Evolutionary conservation across 2,888 invertebrate genomes (phyloP).

Genomic region (Carterocephalus palaemon): DNA sequence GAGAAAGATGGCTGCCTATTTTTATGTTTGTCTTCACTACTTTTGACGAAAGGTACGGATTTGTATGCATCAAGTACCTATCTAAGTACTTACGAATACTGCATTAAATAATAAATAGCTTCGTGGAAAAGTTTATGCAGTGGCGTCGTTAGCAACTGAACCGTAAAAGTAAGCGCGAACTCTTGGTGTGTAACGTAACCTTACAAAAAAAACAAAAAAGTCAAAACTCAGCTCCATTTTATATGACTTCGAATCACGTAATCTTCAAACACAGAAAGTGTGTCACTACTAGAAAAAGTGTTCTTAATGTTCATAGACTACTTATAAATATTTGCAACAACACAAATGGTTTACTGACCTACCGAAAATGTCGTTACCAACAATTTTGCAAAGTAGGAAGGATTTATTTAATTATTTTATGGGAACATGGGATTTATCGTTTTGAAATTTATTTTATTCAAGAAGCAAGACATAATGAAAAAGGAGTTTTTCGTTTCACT

Average conservation of each 20-base stretch:
- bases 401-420: not conserved
- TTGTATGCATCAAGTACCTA: no score
- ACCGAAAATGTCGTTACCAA: slow-evolving; percentile 2
- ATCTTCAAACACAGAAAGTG: slow-evolving; percentile 57
- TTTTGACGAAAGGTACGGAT: no score
- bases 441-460: no score
- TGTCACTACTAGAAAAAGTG: slow-evolving; percentile 59
- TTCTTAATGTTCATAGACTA: slow-evolving; percentile 27
- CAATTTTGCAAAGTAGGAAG: not conserved
- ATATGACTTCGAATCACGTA: slow-evolving; percentile 59
- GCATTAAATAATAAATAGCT: not conserved
- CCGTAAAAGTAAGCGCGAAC: slow-evolving; percentile 14
- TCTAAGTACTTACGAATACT: no score
- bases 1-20: no score
- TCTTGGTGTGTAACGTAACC: slow-evolving; percentile 7
- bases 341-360: no score
- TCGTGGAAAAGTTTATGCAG: not conserved
- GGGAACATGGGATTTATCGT: no score
- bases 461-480: no score
- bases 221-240: slow-evolving; percentile 41
- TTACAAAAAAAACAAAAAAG: slow-evolving; percentile 30
- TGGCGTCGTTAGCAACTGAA: slow-evolving; percentile 9
- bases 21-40: no score
- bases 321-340: slow-evolving; percentile 3
- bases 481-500: no score